Percentiles rank a stretch among this genome's conserved stretches.
These are phyloP conservation scores for Eubasilissa regina DNA, from an alignment of 1,140 invertebrate species.

Conservation along the genomic window DNA sequence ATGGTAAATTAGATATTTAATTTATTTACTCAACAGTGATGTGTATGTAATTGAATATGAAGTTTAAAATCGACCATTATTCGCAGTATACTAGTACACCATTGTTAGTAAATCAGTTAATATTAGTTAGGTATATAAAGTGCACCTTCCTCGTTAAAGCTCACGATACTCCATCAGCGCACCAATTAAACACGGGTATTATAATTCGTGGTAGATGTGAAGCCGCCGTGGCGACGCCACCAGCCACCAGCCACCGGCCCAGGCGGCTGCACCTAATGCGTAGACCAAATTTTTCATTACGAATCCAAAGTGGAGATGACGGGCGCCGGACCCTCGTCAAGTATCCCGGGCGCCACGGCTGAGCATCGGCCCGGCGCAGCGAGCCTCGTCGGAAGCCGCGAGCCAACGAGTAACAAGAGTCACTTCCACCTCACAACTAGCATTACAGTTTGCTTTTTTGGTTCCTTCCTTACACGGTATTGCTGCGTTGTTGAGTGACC, in stretches of 20 bases:
- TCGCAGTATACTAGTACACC: too few species aligned
- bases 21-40: too few species aligned
- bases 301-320: conserved; percentile 40
- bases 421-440: background rate
- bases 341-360: conserved; percentile 26
- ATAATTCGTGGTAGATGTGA: conserved; percentile 20
- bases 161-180: conserved; percentile 24
- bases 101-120: too few species aligned
- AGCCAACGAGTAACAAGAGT: background rate
- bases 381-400: background rate
- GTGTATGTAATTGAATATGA: too few species aligned
- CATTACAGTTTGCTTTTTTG: background rate
- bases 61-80: too few species aligned
- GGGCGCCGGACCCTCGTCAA: conserved; percentile 44
- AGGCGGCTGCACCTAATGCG: conserved; percentile 40
- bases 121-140: too few species aligned
- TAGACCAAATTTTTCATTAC: conserved; percentile 40
- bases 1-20: too few species aligned
- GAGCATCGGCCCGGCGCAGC: background rate
- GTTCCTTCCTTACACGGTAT: background rate
- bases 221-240: conserved; percentile 33
- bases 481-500: background rate
- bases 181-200: conserved; percentile 36
- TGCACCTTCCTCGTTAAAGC: background rate
- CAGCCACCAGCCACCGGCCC: too few species aligned